Conservation (phyloP, 1,140 invertebrate species). For the Eciton burchellii region DNA sequence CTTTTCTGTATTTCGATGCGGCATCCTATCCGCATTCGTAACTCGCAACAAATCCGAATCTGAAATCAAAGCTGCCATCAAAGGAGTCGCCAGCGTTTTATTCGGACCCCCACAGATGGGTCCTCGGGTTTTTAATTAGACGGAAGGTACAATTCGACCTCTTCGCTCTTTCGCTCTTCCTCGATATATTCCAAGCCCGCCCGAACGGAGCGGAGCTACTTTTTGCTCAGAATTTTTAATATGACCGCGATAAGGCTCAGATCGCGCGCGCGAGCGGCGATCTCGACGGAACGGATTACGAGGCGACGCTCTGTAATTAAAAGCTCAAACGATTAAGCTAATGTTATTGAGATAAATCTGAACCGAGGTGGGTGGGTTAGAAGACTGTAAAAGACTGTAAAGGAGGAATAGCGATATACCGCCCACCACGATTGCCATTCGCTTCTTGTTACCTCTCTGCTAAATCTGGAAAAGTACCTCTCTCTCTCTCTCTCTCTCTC, state of each 20-base stretch:
- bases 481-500: too few relatives aligned
- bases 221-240: constrained; percentile 21
- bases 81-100: constrained; percentile 55
- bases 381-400: constrained; percentile 74
- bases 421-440: constrained; percentile 71
- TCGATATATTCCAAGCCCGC: not conserved
- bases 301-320: constrained; percentile 75
- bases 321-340: constrained; percentile 81
- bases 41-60: constrained; percentile 68
- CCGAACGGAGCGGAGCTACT: constrained; percentile 7
- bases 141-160: not conserved
- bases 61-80: constrained; percentile 60
- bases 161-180: not conserved
- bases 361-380: constrained; percentile 74
- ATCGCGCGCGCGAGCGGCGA: constrained; percentile 13
- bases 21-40: constrained; percentile 62
- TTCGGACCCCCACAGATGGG: constrained; percentile 10
- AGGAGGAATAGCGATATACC: constrained; percentile 78
- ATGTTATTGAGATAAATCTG: constrained; percentile 84
- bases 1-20: constrained; percentile 71
- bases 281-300: constrained; percentile 74
- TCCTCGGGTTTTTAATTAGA: not conserved
- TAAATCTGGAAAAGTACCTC: constrained; percentile 74
- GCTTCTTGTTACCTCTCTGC: constrained; percentile 64
- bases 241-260: not conserved